Percentiles rank a stretch among this genome's conserved stretches.
Conservation (phyloP, 2,888 invertebrate genomes). For the Dasypogon diadema region DNA sequence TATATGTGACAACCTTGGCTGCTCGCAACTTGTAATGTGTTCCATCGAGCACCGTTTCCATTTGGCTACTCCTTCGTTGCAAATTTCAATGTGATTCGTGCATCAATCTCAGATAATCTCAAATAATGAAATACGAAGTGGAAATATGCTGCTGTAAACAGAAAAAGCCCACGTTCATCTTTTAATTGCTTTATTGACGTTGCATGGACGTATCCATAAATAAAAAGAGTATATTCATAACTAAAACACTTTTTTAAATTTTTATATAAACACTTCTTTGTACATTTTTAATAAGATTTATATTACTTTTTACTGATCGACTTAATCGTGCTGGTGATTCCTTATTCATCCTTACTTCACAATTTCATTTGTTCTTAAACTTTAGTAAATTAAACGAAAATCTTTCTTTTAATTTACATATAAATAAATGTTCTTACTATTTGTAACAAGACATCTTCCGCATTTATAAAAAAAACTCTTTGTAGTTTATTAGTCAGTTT, state of each 20-base stretch:
- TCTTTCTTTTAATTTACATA: slow-evolving; percentile 2
- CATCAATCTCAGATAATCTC: no score
- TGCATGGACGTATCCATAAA: slow-evolving; percentile 39
- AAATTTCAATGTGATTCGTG: no score
- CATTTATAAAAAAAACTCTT: slow-evolving; percentile 25
- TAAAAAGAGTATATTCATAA: slow-evolving; percentile 36
- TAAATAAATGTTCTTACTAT: slow-evolving; percentile 42
- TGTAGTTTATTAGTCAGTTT: neutral
- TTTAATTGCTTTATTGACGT: slow-evolving; percentile 37
- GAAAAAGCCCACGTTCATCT: no score
- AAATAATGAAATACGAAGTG: no score
- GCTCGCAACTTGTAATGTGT: no score
- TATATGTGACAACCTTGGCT: no score
- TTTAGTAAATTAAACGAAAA: slow-evolving; percentile 27
- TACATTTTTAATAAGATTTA: slow-evolving; percentile 43
- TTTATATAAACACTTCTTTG: slow-evolving; percentile 47
- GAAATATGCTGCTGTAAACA: no score
- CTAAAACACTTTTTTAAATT: slow-evolving; percentile 43
- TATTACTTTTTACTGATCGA: slow-evolving; percentile 20
- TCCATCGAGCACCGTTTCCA: no score
- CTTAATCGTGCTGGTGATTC: slow-evolving; percentile 23
- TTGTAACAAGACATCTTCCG: slow-evolving; percentile 16
- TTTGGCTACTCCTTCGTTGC: no score
- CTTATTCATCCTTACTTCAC: slow-evolving; percentile 7
- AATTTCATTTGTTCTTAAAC: slow-evolving; percentile 32